Conservation (phyloP, 2,113 vertebrate species). For the Danionella cerebrum region DNA sequence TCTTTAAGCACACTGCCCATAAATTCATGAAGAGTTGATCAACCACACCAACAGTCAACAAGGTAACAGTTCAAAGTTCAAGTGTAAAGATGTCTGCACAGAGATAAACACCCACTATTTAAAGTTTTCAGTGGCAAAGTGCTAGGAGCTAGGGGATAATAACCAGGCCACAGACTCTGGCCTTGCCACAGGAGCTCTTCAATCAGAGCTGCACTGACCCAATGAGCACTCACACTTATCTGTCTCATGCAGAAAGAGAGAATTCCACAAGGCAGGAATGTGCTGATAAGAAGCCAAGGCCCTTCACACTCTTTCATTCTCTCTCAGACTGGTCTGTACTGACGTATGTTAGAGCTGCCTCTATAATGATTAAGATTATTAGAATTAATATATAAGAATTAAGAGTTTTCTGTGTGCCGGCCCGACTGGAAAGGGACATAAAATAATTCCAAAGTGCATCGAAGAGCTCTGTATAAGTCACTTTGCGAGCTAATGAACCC, state of each 20-base stretch:
- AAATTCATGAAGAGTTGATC: not conserved
- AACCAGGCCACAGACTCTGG: slow-evolving; percentile 24
- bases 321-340: slow-evolving; percentile 32
- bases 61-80: not conserved
- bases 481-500: no score
- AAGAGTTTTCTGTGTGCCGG: no score
- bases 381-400: no score
- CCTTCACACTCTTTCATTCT: slow-evolving; percentile 39
- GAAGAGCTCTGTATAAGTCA: no score
- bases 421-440: no score
- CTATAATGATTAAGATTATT: no score
- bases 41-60: not conserved
- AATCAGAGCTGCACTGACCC: slow-evolving; percentile 47
- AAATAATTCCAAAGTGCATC: no score
- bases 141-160: slow-evolving; percentile 31
- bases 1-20: not conserved
- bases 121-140: slow-evolving; percentile 34
- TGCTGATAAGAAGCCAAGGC: slow-evolving; percentile 57
- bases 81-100: not conserved
- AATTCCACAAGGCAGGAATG: slow-evolving; percentile 55
- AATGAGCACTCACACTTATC: slow-evolving; percentile 52
- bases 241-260: slow-evolving; percentile 37
- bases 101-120: slow-evolving; percentile 31
- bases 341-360: not conserved
- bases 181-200: slow-evolving; percentile 30